phyloP scores from a whole-genome alignment of 2,113 vertebrate species.

The Gymnogyps californianus region DNA sequence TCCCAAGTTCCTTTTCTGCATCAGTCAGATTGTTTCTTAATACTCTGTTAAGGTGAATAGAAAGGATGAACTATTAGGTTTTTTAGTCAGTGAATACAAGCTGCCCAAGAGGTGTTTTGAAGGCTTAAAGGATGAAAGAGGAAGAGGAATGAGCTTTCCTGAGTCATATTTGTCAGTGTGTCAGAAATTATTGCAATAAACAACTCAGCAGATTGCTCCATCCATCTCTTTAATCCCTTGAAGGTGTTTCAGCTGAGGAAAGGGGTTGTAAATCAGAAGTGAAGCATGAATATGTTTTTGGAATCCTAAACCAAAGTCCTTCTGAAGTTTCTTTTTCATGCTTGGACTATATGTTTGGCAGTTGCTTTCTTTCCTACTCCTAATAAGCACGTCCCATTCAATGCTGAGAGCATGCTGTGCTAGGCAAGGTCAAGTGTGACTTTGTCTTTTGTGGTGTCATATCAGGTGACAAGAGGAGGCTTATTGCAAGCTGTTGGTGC shows the following conservation, averaged over 20 bases:
- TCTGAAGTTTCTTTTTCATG: neutral
- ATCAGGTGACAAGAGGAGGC: neutral
- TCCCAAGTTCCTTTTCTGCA: neutral
- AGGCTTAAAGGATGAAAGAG: neutral
- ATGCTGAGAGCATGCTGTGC: neutral
- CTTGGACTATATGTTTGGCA: neutral
- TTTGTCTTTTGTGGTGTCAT: neutral
- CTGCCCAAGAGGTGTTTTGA: neutral
- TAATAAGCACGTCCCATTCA: fast-evolving
- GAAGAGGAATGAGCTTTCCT: neutral
- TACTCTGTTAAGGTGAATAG: neutral
- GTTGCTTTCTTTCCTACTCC: neutral
- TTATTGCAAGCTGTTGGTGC: neutral
- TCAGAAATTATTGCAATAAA: neutral
- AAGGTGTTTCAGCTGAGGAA: neutral
- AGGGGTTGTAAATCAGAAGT: neutral
- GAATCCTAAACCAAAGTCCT: neutral
- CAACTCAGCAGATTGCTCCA: neutral
- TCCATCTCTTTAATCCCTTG: neutral
- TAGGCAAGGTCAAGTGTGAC: neutral
- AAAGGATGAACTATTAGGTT: neutral
- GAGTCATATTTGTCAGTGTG: neutral
- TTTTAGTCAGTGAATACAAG: neutral
- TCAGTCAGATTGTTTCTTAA: neutral
- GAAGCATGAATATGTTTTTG: neutral